phyloP scores from a whole-genome alignment of 37 sponge, comb jelly and placozoan genomes.

The Cliona cf. orientalis region DNA sequence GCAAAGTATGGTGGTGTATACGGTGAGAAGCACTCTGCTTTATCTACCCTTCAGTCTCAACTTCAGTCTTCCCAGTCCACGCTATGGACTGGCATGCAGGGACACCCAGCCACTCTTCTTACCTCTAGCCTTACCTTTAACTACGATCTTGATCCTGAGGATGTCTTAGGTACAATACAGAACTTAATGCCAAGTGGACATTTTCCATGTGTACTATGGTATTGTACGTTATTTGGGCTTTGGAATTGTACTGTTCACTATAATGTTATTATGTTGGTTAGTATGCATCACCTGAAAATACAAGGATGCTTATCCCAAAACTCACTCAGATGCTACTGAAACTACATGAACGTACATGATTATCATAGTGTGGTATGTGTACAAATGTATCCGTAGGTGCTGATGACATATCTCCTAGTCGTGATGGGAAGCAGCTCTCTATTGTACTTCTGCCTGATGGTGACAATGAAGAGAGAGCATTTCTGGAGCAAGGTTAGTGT shows the following conservation, averaged over 20 bases:
- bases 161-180: constrained; percentile 6
- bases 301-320: no score
- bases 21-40: constrained; percentile 1
- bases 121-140: neutral
- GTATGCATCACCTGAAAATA: neutral
- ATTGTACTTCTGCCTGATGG: neutral
- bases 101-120: constrained; percentile 18
- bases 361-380: constrained; percentile 25
- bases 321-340: no score
- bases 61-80: constrained; percentile 18
- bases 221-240: no score
- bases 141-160: neutral
- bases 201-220: neutral
- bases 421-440: neutral
- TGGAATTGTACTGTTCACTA: no score
- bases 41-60: constrained; percentile 17
- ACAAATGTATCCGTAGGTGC: constrained; percentile 23
- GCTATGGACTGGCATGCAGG: constrained; percentile 27
- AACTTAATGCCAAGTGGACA: neutral
- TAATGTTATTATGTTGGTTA: no score
- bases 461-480: neutral
- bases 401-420: neutral
- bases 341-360: no score
- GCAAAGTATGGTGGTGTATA: constrained; percentile 42
- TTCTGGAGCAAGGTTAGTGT: no score